Evolutionary conservation across 2,113 vertebrate species (phyloP).

Genomic region (Brienomyrus brachyistius): DNA sequence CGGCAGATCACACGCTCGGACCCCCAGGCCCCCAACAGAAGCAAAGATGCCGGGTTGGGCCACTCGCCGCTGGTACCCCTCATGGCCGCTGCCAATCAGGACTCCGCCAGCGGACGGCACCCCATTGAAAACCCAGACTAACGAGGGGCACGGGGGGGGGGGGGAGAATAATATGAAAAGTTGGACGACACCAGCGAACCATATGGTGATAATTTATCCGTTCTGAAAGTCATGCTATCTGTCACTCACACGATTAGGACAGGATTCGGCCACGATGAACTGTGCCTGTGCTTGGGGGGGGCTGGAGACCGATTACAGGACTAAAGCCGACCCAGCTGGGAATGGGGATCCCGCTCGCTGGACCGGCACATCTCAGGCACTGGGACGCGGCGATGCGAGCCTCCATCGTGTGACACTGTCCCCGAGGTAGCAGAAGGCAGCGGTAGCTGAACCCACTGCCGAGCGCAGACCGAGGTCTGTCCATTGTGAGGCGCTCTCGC

Average conservation of each 20-base stretch:
- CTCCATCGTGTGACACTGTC: background rate
- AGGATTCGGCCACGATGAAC: slow-evolving; percentile 78
- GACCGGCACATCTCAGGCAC: background rate
- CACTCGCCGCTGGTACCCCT: background rate
- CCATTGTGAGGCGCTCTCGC: background rate
- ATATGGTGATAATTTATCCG: slow-evolving; percentile 96
- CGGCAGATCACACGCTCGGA: background rate
- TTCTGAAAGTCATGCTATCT: slow-evolving; percentile 87
- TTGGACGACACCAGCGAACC: slow-evolving; percentile 84
- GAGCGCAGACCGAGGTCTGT: background rate
- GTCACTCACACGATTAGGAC: slow-evolving; percentile 86
- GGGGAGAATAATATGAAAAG: slow-evolving; percentile 87
- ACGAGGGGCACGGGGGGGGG: slow-evolving; percentile 70
- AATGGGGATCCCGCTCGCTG: background rate
- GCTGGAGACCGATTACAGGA: slow-evolving; percentile 37
- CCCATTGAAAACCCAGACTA: slow-evolving; percentile 48
- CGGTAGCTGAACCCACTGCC: background rate
- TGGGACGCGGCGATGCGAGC: background rate
- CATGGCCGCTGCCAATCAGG: slow-evolving; percentile 33
- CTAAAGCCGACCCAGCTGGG: slow-evolving; percentile 29
- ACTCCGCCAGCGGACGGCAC: slow-evolving; percentile 8
- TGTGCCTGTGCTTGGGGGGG: slow-evolving; percentile 25
- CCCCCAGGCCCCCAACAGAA: background rate
- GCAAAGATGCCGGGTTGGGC: background rate
- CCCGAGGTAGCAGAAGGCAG: background rate